Evolutionary conservation across 2,888 invertebrate genomes (phyloP), one percentile per base, ranked within the genome.

Genomic region (Anthophora plumipes): DNA sequence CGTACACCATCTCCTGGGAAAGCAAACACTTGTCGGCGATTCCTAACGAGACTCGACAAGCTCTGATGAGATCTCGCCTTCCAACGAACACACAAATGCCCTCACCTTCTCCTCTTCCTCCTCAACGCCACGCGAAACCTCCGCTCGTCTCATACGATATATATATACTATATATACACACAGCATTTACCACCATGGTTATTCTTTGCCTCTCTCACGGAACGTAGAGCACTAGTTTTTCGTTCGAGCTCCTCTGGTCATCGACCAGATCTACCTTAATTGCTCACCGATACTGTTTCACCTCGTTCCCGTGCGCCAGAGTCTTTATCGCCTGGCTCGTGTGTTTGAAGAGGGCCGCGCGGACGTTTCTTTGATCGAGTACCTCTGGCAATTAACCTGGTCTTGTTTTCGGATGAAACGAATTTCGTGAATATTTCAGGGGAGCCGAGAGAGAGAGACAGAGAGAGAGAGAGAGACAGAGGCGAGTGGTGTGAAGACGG

Each of bases 21-120:
- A 82, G 79, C 74, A 84, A 77, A 84, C 84, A 84, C 74, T 79
- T 66, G 72, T 31, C 71, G 55, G 60, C 77, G 69, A 80, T 76
- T 80, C 77, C 69, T 84, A 85, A 82, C 80, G 82, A 88, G 80
- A 82, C 81, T 64, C 67, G 88, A 79, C 85, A 80, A 80, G 63
- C 69, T 72, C 71, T 77, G 78, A 84, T 82, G 82, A 86, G 82
- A 84, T 82, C 79, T 69, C 71, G 55, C 80, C 80, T 77, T 66
- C 63, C 59, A 68, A 46, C 69, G 61, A 69, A 73, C 77, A 63
- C 74, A 57, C 77, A 50, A 73, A 76, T 61, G 60, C 67, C 25
- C 25, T 46, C 17, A 1, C 12, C 25, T 60, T n/a, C n/a, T n/a
- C n/a, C 41, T 37, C 67, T 41, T 41, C 12, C 43, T 54, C 50